Percentiles rank a stretch among this genome's conserved stretches.
These are phyloP conservation scores for Stictocephala bisonia DNA, from an alignment of 2,888 invertebrate species.

Conservation along the genomic window DNA sequence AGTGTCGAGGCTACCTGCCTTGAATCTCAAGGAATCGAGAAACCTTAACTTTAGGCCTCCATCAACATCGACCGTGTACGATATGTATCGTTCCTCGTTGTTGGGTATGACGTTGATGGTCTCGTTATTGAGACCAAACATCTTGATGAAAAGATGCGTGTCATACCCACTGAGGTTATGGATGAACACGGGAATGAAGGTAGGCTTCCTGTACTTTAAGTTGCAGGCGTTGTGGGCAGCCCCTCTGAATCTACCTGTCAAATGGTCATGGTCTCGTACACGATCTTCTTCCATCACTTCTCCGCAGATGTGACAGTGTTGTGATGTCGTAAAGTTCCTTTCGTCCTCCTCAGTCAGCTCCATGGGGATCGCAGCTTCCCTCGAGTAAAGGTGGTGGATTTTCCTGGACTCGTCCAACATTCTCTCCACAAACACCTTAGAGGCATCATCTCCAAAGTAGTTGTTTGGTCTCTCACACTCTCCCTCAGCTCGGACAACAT, in stretches of 20 bases:
- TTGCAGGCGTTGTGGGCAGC: neutral
- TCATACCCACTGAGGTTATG: neutral
- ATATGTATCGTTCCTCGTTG: neutral
- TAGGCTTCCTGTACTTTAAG: neutral
- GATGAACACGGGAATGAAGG: neutral
- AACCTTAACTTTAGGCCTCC: neutral
- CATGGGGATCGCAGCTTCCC: too few relatives aligned
- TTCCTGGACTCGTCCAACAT: too few relatives aligned
- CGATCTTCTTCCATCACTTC: too few relatives aligned
- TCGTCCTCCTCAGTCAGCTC: too few relatives aligned
- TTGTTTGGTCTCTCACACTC: too few relatives aligned
- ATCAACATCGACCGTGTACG: neutral
- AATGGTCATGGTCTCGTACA: slow-evolving; percentile 47
- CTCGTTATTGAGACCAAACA: neutral
- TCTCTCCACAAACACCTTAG: too few relatives aligned
- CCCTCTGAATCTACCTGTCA: neutral
- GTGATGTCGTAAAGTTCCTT: too few relatives aligned
- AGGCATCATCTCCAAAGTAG: too few relatives aligned
- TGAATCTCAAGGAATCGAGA: neutral
- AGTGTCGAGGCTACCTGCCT: too few relatives aligned
- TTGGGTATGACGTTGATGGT: slow-evolving; percentile 42
- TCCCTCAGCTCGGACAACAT: too few relatives aligned
- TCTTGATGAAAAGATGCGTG: neutral
- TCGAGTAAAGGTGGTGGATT: too few relatives aligned
- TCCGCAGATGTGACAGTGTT: too few relatives aligned